Conservation (phyloP, 2,797 vertebrate genomes). For the Malurus leucopterus region DNA sequence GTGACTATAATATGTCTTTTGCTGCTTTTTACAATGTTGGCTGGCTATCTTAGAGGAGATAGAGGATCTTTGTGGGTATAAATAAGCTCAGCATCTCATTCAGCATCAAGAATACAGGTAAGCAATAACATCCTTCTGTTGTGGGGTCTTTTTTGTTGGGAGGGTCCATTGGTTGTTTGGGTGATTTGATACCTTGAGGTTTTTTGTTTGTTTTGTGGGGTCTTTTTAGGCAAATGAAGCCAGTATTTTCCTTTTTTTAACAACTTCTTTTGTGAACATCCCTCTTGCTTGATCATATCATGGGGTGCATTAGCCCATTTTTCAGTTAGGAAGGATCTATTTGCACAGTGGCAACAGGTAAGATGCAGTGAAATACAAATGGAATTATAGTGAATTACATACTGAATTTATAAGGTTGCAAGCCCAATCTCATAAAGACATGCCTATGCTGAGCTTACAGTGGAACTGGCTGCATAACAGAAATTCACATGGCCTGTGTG, state of each 20-base stretch:
- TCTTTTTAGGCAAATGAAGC: not conserved
- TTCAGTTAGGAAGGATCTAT: not conserved
- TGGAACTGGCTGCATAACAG: not conserved
- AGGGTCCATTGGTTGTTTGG: not conserved
- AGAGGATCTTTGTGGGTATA: not conserved
- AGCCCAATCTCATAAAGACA: accelerated
- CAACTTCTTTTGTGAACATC: not conserved
- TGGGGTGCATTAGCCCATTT: not conserved
- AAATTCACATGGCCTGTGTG: not conserved
- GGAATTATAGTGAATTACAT: not conserved
- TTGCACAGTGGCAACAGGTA: not conserved
- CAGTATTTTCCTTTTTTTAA: not conserved
- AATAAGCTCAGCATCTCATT: not conserved
- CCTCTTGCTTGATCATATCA: not conserved
- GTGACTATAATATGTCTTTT: not conserved
- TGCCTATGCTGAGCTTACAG: not conserved
- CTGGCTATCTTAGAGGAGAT: not conserved
- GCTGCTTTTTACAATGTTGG: not conserved
- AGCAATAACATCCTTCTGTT: not conserved
- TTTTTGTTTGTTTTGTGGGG: not conserved
- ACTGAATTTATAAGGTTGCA: not conserved
- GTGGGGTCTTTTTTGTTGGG: not conserved
- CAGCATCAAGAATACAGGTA: not conserved
- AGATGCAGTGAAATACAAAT: not conserved
- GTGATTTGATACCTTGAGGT: accelerated